phyloP scores from a whole-genome alignment of 1,140 invertebrate species.

The Colletes gigas region DNA sequence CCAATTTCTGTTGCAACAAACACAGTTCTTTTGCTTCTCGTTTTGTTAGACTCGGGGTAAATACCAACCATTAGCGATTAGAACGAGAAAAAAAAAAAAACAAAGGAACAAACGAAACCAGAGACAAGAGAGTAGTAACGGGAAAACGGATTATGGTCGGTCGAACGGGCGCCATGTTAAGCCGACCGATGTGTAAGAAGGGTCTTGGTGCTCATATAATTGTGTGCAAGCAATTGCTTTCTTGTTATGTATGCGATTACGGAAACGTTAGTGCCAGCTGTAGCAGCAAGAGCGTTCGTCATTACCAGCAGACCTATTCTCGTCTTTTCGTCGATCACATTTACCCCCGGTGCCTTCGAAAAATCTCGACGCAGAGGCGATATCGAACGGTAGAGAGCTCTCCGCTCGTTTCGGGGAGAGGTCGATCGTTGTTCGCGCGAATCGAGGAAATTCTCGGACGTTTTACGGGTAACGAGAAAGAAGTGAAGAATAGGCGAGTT shows the following conservation, averaged over 20 bases:
- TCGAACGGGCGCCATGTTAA: constrained; percentile 44
- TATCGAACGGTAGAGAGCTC: background rate
- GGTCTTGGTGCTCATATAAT: constrained; percentile 56
- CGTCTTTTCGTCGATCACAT: background rate
- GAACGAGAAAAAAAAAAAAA: constrained; percentile 27
- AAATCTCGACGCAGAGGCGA: background rate
- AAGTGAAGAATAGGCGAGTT: constrained; percentile 34
- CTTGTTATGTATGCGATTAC: constrained; percentile 60
- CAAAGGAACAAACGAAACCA: constrained; percentile 38
- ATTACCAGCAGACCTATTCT: background rate
- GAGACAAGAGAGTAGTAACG: constrained; percentile 42
- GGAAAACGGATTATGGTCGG: constrained; percentile 49
- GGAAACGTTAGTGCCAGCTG: constrained; percentile 63
- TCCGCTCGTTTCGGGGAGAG: no score
- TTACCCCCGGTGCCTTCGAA: background rate
- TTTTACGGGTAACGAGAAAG: constrained; percentile 26
- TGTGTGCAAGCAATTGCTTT: constrained; percentile 53
- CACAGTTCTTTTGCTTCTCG: constrained; percentile 73
- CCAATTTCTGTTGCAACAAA: constrained; percentile 74
- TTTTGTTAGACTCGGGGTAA: constrained; percentile 53
- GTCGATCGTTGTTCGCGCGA: background rate
- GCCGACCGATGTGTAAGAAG: constrained; percentile 37
- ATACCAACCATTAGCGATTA: constrained; percentile 61
- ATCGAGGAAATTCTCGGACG: background rate
- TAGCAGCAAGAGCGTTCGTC: constrained; percentile 40